A percentile compares a stretch with the other conserved stretches of the same genome.
Evolutionary conservation across 1,140 invertebrate genomes (phyloP).

Genomic region (Linepithema humile): DNA sequence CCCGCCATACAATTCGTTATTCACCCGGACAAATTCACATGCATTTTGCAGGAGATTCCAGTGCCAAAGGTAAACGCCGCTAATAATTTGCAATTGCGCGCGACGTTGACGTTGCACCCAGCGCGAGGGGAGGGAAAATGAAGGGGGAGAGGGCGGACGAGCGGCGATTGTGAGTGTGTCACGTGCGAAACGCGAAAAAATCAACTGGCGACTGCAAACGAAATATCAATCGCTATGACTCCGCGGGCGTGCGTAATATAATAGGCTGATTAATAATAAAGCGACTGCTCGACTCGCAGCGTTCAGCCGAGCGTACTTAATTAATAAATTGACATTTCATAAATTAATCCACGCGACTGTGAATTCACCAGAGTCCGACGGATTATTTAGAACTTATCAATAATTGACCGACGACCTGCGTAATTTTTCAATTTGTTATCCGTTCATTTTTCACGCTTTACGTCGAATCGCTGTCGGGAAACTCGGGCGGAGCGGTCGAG

Average conservation of each 20-base stretch:
- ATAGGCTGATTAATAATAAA: conserved; percentile 54
- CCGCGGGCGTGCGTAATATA: conserved; percentile 22
- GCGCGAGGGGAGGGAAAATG: no score
- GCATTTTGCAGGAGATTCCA: background rate
- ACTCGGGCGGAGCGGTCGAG: no score
- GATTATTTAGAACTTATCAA: conserved; percentile 38
- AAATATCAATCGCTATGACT: conserved; percentile 46
- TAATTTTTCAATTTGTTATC: conserved; percentile 20
- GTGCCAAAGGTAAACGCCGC: conserved; percentile 14
- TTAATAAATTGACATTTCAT: conserved; percentile 58
- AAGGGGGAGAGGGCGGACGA: background rate
- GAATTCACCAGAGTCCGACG: conserved; percentile 41
- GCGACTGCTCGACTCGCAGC: conserved; percentile 9
- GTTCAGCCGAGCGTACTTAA: conserved; percentile 24
- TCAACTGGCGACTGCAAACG: conserved; percentile 23
- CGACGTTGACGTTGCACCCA: conserved; percentile 15
- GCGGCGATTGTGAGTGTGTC: conserved; percentile 39
- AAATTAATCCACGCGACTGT: conserved; percentile 45
- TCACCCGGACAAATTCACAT: background rate
- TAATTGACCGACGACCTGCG: conserved; percentile 13
- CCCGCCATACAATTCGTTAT: background rate
- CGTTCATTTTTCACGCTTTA: conserved; percentile 9
- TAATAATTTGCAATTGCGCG: conserved; percentile 39
- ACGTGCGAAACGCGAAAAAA: conserved; percentile 27
- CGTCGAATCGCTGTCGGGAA: background rate